A percentile compares a stretch with the other conserved stretches of the same genome.
Evolutionary conservation across 2,113 vertebrate species (phyloP).

Genomic region (Caloenas nicobarica): DNA sequence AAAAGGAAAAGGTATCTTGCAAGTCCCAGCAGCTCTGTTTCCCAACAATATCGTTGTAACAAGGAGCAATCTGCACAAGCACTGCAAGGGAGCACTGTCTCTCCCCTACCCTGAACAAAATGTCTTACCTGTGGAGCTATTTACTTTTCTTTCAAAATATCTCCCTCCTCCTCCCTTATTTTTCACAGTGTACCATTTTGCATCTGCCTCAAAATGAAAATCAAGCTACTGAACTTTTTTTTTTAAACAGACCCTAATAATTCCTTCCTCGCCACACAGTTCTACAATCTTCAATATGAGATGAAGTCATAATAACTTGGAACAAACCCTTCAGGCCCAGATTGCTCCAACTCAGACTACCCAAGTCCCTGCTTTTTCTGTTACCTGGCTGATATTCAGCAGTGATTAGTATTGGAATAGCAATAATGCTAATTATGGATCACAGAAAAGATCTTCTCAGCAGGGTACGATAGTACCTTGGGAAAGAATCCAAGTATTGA

Average conservation of each 20-base stretch:
- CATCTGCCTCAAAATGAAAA: not conserved
- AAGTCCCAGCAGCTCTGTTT: not conserved
- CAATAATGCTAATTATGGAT: not conserved
- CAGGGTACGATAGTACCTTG: not conserved
- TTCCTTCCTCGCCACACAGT: not conserved
- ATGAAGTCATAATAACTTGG: not conserved
- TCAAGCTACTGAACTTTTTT: not conserved
- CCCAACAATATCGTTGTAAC: fast-evolving
- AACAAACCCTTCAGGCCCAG: not conserved
- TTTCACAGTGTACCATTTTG: not conserved
- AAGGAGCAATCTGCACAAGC: not conserved
- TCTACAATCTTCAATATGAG: not conserved
- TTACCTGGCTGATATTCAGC: not conserved
- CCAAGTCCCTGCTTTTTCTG: fast-evolving
- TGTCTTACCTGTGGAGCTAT: not conserved
- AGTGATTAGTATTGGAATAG: not conserved
- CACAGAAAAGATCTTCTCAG: not conserved
- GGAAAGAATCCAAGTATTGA: constrained; percentile 34
- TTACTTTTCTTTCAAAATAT: not conserved
- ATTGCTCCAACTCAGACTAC: not conserved
- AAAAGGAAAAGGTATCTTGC: not conserved
- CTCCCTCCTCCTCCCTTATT: not conserved
- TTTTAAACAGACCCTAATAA: not conserved
- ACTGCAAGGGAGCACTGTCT: fast-evolving
- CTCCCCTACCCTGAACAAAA: not conserved